Percentiles rank a stretch among this genome's conserved stretches.
These are phyloP conservation scores for Habrosyne pyritoides DNA, from an alignment of 2,888 invertebrate genomes.

Conservation along the genomic window DNA sequence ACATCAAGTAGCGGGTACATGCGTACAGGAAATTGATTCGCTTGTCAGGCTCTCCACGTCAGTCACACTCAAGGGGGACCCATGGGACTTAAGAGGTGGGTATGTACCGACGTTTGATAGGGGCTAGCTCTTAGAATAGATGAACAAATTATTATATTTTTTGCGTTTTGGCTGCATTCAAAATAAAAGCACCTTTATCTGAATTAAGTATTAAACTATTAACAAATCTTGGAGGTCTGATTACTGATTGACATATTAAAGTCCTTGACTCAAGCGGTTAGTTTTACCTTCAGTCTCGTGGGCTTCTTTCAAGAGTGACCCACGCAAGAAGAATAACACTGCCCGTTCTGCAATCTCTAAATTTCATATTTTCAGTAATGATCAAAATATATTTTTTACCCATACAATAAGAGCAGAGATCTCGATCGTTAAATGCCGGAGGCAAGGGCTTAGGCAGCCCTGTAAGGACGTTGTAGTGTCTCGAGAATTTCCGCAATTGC, in stretches of 20 bases:
- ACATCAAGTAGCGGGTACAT: slow-evolving; percentile 1
- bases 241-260: too few relatives aligned
- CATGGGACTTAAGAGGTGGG: slow-evolving; percentile 10
- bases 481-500: slow-evolving; percentile 1
- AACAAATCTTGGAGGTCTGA: too few relatives aligned
- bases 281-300: too few relatives aligned
- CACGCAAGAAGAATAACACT: too few relatives aligned
- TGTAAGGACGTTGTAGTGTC: background rate
- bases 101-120: background rate
- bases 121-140: background rate
- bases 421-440: background rate
- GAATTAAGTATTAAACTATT: too few relatives aligned
- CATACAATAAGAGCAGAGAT: background rate
- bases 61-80: slow-evolving; percentile 38
- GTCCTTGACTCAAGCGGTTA: too few relatives aligned
- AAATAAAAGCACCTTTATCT: too few relatives aligned
- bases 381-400: background rate
- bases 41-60: slow-evolving; percentile 40
- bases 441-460: background rate
- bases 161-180: background rate
- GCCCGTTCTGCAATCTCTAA: too few relatives aligned
- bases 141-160: background rate
- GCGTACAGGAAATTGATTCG: slow-evolving; percentile 45
- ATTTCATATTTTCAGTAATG: too few relatives aligned
- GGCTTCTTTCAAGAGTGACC: too few relatives aligned